Percentiles rank a stretch among this genome's conserved stretches.
Evolutionary conservation across 2,797 vertebrate species (phyloP).

Genomic region (Coracias cyanogaster): DNA sequence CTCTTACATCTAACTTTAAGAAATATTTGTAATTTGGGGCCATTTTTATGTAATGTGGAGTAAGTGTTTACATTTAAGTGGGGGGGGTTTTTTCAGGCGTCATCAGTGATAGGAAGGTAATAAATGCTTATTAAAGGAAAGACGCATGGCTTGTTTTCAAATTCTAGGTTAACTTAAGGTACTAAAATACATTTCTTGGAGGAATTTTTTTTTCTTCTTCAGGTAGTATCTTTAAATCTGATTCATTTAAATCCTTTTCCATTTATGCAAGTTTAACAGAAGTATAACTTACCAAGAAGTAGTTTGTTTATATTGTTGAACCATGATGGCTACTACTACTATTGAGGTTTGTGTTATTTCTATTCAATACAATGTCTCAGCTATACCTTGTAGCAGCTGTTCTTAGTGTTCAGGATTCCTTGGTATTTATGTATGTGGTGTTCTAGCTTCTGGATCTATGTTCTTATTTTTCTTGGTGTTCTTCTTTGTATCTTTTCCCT

Average conservation of each 20-base stretch:
- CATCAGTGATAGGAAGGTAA: not conserved
- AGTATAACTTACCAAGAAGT: rapidly evolving
- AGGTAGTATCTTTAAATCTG: not conserved
- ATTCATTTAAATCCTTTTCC: not conserved
- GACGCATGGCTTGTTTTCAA: not conserved
- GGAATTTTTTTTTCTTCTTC: not conserved
- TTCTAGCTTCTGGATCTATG: not conserved
- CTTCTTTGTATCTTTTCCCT: not conserved
- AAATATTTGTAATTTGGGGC: not conserved
- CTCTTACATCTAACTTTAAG: not conserved
- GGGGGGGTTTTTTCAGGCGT: not conserved
- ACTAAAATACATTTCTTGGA: not conserved
- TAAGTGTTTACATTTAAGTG: not conserved
- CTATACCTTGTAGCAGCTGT: not conserved
- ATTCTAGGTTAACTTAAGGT: not conserved
- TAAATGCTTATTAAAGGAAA: not conserved
- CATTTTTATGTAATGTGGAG: not conserved
- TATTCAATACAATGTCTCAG: not conserved
- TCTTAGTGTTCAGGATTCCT: not conserved
- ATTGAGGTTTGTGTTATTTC: not conserved
- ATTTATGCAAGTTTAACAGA: not conserved
- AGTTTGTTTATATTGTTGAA: not conserved
- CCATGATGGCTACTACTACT: not conserved
- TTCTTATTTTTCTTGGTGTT: not conserved
- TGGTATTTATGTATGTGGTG: not conserved